Percentiles rank a stretch among this genome's conserved stretches.
phyloP scores from a whole-genome alignment of 2,797 vertebrate species.

The Chelmon rostratus region DNA sequence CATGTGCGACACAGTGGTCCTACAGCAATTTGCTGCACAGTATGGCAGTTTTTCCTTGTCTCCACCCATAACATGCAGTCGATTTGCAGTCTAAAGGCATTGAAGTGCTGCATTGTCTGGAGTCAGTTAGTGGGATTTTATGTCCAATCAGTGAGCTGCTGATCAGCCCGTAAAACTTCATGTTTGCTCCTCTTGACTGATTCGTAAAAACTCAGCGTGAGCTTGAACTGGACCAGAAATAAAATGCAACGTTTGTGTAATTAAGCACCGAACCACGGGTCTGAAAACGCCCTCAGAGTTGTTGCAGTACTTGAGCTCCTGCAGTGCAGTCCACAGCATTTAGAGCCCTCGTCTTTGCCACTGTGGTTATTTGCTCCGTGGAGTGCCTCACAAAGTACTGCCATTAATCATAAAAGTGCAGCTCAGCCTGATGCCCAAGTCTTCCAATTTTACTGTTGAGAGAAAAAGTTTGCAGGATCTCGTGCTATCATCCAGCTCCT shows the following conservation, averaged over 20 bases:
- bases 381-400: conserved; percentile 45
- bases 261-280: background rate
- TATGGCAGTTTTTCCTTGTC: background rate
- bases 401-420: conserved; percentile 69
- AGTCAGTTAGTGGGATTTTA: background rate
- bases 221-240: background rate
- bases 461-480: conserved; percentile 42
- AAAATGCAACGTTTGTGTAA: no score
- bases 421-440: conserved; percentile 32
- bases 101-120: no score
- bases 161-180: no score
- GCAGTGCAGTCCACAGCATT: conserved; percentile 33
- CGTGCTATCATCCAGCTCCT: conserved; percentile 1
- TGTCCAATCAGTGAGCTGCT: background rate
- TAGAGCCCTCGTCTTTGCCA: conserved; percentile 34
- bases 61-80: no score
- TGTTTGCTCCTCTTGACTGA: background rate
- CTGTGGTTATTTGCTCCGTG: conserved; percentile 47
- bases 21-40: background rate
- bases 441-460: conserved; percentile 44
- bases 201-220: background rate
- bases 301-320: conserved; percentile 18
- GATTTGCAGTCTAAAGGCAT: background rate
- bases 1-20: background rate
- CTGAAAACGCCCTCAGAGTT: background rate